Evolutionary conservation across 2,797 vertebrate species (phyloP), one percentile per base, ranked within the genome.

Genomic region (Chaenodraco wilsoni): DNA sequence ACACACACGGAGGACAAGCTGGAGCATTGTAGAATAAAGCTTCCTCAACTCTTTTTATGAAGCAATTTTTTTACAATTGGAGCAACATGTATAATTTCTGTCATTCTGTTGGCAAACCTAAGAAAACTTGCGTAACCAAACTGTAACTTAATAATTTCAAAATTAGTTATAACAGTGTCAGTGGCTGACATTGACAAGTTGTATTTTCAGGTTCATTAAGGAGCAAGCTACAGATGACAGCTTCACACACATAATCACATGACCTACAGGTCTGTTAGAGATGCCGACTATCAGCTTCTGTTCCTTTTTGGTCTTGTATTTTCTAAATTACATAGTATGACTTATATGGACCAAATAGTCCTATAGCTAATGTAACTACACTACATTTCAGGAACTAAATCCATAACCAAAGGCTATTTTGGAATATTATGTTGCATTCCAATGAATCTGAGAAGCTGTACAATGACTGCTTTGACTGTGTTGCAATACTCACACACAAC

Each of bases 1-100:
- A 33, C 15, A 65, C n/a, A 55, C 21, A 76, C 61, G 44, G 43
- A 80, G 41, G 59, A 78, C 46, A 76, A 74, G 50, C 48, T 61
- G 19, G 82, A 48, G 45, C 21, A 72, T 40, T 71, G 44, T 70
- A 46, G 49, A 71, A 60, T 50, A 51, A 51, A 69, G 23, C 16
- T 40, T 65, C 17, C 67, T 68, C 4, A 77, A 70, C 3, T 37
- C 33, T 37, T 1, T 37, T 37, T 37, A 37, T 9, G 33, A 37
- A 37, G 33, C 33, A 37, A 1, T 7, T 37, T 9, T 37, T 37
- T 37, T 37, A 37, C 33, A 37, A 9, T 37, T 37, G 33, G 33
- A 37, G 7, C 8, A 15, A 11, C 16, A 33, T 56, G 61, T 55
- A 50, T 27, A 15, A 10, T 50, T 78, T 60, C 23, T 27, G 6